Evolutionary conservation across 2,113 vertebrate species (phyloP), one percentile per base, ranked within the genome.

Genomic region (Pachypanchax playfairii): DNA sequence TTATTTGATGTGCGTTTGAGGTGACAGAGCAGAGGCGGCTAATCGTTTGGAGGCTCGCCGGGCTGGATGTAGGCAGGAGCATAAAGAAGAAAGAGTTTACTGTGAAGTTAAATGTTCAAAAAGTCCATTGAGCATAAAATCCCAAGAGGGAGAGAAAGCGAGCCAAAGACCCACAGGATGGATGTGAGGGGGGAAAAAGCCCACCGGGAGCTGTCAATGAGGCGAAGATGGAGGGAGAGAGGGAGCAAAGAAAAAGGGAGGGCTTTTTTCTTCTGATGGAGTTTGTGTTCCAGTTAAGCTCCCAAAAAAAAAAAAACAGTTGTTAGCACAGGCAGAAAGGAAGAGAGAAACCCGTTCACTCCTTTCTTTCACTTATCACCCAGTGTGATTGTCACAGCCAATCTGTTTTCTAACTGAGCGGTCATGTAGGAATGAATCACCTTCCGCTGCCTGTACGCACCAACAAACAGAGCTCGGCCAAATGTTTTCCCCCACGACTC

Each of bases 171-270:
- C 75, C 75, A 39, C 46, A 78, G 78, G 75, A 85, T 68, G 81
- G 83, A 87, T 83, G 86, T 82, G 85, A 85, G 58, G 62, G 66
- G 53, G 81, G 64, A 75, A 67, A 49, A 55, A 76, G 47, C 82
- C 77, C 85, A 84, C 80, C 73, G 70, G 85, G 81, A 88, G 81
- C 77, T 72, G 73, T 88, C 79, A 82, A 31, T 60, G 81, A 79
- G 65, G 72, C 69, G 50, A 65, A 75, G 72, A 75, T 57, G 4
- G 46, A 76, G 66, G 48, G 57, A 82, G 69, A 72, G 74, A 84
- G 66, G 75, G 65, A 79, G 82, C 62, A 28, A 70, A 65, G 62
- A 67, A 85, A 64, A 69, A 56, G 72, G 56, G 21, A 29, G 42
- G 21, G 65, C 22, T 58, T 82, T 83, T 83, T 83, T 77, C 60